Base-by-base conservation (phyloP, 2,797 vertebrate species). In the Onychomys arenicola region DNA sequence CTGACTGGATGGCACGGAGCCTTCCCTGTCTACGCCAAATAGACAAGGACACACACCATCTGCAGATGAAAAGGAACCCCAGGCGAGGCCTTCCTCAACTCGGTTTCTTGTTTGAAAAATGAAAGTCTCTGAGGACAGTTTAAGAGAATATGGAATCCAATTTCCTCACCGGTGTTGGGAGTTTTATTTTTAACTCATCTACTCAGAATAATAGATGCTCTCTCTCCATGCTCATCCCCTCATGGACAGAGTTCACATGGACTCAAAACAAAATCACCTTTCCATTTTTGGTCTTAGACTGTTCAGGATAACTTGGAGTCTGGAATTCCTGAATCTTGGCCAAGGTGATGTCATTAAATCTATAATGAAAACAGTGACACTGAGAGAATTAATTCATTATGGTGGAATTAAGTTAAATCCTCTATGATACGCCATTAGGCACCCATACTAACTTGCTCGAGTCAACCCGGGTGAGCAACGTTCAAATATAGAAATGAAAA, bases 351-450 rank as follows among this genome's bases (percentile, higher is more conserved):
- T 95, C 96, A 96, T 89, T 87, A 55, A 73, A 93, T 95, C 97
- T 89, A 82, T 63, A 97, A 96, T 57, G 49, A 94, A 96, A 95
- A 96, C 94, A 93, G 87, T 91, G 34, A 34, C 91, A 37, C 93
- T 89, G 89, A 32, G 2, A 55, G 77, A 94, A 90, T 86, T 93
- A 92, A 97, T 97, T 98, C 97, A 98, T 98, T 98, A 97, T 97
- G 97, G 97, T 84, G 94, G 97, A 97, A 98, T 97, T 97, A 98
- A 97, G 94, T 95, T 96, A 96, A 96, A 97, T 97, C 97, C 96
- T 96, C 91, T 93, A 82, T 89, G 96, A 96, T 96, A 93, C 9
- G n/a, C 96, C 90, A 96, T 92, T 97, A 93, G 97, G 89, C 59
- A 81, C 90, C 92, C 95, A 46, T 29, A 4, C 95, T 89, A 93